Base-by-base conservation (phyloP, 1,140 invertebrate species). In the Prorops nasuta region DNA sequence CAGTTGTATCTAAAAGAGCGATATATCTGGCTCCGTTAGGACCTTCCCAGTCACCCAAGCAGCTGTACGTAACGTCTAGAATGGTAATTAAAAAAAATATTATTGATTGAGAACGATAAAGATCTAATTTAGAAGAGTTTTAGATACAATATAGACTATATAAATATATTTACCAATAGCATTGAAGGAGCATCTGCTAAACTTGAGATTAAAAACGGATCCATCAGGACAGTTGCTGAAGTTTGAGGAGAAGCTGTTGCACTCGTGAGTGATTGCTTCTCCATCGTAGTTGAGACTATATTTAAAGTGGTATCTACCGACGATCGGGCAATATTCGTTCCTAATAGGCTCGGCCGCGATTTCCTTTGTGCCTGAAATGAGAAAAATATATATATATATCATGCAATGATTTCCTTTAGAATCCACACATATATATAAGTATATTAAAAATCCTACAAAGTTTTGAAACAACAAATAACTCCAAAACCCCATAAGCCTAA, bases 271-370 rank as follows among this genome's bases (percentile, higher is more conserved):
- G 18, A 70, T 73, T 9, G 79, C 75, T 3, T 28, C 10, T 10
- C 78, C 67, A 3, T 78, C 77, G 52, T 82, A 80, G 48, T 82
- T 81, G 2, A 80, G 68, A 32, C 76, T 79, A 58, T 86, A 87
- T 14, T 77, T 82, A 51, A 86, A 82, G 39, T 79, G 78, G 67
- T 82, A 88, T 44, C 80, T 80, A 12, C 85, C 85, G 32, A 81
- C 80, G 43, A 88, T 79, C 3, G 86, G 85, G 43, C 86, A 88
- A 60, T 84, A 87, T 48, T 84, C 81, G 41, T 83, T 81, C 43
- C 72, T 72, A 14, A 81, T 77, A 14, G 70, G 55, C 41, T 67
- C 56, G 9, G 77, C 81, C 8, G 71, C 74, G 36, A 77, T 55
- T 47, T 82, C 81, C 58, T 71, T 79, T 3, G 74, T 81, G 67